Base-by-base conservation (phyloP, 2,888 invertebrate species). In the Polydrusus pterygomalis region DNA sequence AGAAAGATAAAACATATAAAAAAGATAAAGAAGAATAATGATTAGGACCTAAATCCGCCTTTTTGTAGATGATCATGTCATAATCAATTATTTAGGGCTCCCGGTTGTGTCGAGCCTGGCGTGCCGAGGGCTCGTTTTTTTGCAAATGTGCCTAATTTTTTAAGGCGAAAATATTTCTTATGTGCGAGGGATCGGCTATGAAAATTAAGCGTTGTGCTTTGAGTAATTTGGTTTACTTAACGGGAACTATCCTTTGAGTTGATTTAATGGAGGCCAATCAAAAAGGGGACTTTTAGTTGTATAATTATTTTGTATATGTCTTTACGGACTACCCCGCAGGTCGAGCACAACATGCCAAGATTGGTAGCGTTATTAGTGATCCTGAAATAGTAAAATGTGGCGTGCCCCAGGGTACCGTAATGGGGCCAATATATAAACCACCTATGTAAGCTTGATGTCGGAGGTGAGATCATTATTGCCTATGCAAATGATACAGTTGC, bases 11-110 rank as follows among this genome's bases (percentile, higher is more conserved):
- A 56, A 51, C 58, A 60, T 60, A 60, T 60, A 60, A 56, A 54
- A 54, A 54, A 38, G 56, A 56, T 40, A 68, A 56, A 68, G 49
- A 68, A 67, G 67, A 67, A 51, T 67, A 67, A 68, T 68, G 68
- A 68, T 54, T 54, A 54, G 54, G 38, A 38, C 68, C 54, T 43
- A 51, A 68, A 43, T 68, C 43, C 56, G n/a, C 38, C 68, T 45
- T 47, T 47, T 30, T 64, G 47, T 47, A 47, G 64, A 64, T 64
- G 49, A 64, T 64, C 45, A 64, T 64, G 68, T 54, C 68, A 68
- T 54, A 68, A 68, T 68, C 68, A 68, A 68, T 68, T 56, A 60
- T 60, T 60, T 60, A 60, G 38, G 17, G 17, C 58, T 38, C 38
- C 58, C 18, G 13, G 38, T 11, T 13, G 38, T 15, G 38, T 38